Base-by-base conservation (phyloP, 2,888 invertebrate genomes). In the Eledone cirrhosa region DNA sequence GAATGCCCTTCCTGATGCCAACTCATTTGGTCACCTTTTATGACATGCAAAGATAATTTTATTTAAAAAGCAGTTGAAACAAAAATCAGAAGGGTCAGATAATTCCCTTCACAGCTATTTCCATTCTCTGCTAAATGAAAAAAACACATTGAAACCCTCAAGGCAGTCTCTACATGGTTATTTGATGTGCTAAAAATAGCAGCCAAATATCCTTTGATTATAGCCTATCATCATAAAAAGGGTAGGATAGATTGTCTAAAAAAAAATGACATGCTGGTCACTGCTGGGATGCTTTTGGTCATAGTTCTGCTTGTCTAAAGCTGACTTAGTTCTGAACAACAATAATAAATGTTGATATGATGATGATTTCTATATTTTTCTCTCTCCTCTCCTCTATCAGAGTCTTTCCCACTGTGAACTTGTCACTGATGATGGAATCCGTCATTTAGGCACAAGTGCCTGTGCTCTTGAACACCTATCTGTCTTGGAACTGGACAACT, bases 391-490 rank as follows among this genome's bases (percentile, higher is more conserved):
- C 19, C 33, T 53, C 84, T 90, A 91, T 0, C 92, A 99, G 98
- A 98, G 97, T 86, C 92, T 99, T 81, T 99, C 99, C 5, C 99
- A 99, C 91, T 99, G 99, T 92, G 99, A 99, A 91, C 92, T 98
- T 86, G 97, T 99, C 88, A 99, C 99, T 27, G 99, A 99, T 91
- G 98, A 97, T 91, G 99, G 99, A 22, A 98, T 99, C 87, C 94
- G 97, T 82, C 97, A 98, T 91, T 91, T 99, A 84, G 96, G 97
- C 0, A 94, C 95, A 90, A 96, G 97, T 65, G 95, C 97, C 1
- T 98, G 97, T 91, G 96, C 97, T 67, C 96, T 97, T 0, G 98
- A 98, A 91, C 96, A 86, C 77, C 85, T 91, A 78, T 82, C 84
- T 69, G 97, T 98, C 63, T 93, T 99, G 78, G 99, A 99, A 91